phyloP scores from a whole-genome alignment of 2,797 vertebrate species.

The Sciaenops ocellatus region DNA sequence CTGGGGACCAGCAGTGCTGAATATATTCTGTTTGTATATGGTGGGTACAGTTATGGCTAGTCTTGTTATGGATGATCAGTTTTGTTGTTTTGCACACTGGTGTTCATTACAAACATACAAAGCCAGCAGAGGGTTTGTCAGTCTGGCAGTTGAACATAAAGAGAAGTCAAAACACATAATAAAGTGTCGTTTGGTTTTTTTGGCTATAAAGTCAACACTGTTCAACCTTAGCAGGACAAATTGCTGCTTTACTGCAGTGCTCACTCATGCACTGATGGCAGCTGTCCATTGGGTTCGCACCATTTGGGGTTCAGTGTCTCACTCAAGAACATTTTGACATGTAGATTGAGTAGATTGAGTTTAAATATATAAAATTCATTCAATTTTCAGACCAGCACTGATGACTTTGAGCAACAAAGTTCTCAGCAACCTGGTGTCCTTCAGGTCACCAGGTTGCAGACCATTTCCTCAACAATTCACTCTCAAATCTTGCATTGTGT shows the following conservation, averaged over 20 bases:
- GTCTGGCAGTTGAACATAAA: neutral
- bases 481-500: constrained; percentile 26
- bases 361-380: neutral
- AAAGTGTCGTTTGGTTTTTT: neutral
- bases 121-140: constrained; percentile 15
- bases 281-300: neutral
- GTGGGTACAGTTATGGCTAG: constrained; percentile 84
- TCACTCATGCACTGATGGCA: neutral
- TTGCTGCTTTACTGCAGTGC: neutral
- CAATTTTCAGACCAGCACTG: neutral
- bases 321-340: neutral
- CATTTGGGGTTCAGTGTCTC: neutral
- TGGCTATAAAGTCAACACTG: too few species aligned
- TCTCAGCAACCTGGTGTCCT: constrained; percentile 2
- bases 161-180: neutral
- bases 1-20: constrained; percentile 96
- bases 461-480: constrained; percentile 26
- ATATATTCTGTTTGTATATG: constrained; percentile 96
- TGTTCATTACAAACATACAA: constrained; percentile 18
- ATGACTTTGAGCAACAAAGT: neutral
- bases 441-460: constrained; percentile 16
- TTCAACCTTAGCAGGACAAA: neutral
- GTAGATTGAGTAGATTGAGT: neutral
- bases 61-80: constrained; percentile 22
- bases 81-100: constrained; percentile 8